Evolutionary conservation across 2,113 vertebrate species (phyloP).

Genomic region (Elgaria multicarinata): DNA sequence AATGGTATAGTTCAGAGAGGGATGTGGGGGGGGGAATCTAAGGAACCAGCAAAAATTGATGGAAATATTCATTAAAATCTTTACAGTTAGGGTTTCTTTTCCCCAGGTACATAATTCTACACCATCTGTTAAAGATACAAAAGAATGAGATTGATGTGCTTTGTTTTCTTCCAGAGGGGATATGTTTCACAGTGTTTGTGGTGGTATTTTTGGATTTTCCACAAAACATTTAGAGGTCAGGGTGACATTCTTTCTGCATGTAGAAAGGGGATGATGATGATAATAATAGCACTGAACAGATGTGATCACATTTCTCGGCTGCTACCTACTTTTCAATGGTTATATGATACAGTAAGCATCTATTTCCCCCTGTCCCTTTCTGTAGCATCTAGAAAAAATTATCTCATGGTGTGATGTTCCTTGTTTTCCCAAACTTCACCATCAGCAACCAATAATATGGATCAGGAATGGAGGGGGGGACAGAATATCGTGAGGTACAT

Average conservation of each 20-base stretch:
- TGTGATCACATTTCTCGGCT: constrained; percentile 24
- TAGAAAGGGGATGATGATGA: constrained; percentile 26
- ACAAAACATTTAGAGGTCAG: constrained; percentile 48
- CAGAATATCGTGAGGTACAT: not conserved
- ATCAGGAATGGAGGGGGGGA: too few species aligned
- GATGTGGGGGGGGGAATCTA: not conserved
- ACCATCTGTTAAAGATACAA: constrained; percentile 42
- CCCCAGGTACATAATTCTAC: constrained; percentile 15
- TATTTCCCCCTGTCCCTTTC: not conserved
- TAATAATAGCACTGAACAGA: constrained; percentile 42
- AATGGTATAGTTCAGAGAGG: not conserved
- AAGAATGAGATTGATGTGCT: constrained; percentile 44
- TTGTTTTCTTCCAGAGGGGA: constrained; percentile 45
- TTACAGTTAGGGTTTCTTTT: constrained; percentile 1
- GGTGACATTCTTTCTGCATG: constrained; percentile 25
- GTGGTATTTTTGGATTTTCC: constrained; percentile 27
- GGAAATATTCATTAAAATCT: constrained; percentile 31
- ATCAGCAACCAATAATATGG: not conserved
- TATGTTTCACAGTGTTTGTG: constrained; percentile 8
- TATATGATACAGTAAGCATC: not conserved
- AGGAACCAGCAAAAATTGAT: constrained; percentile 2
- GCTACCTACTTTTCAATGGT: not conserved
- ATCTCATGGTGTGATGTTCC: not conserved
- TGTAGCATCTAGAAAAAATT: not conserved
- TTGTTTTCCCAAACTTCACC: not conserved